These are phyloP conservation scores for Umimayanthus chanpuru DNA, from an alignment of 92 coral and sea anemone species.

Conservation along the genomic window DNA sequence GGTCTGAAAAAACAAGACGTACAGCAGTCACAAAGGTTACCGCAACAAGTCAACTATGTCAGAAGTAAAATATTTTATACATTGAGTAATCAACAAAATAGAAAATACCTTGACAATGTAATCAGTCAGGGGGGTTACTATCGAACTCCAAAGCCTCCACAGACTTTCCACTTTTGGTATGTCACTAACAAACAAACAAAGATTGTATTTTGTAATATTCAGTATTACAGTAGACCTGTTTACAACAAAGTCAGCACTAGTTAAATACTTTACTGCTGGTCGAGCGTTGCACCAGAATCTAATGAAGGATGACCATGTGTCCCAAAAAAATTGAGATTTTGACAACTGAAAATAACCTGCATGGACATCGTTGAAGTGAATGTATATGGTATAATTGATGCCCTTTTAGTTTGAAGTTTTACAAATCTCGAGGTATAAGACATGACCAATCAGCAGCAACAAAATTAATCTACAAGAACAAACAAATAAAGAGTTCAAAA, in stretches of 20 bases:
- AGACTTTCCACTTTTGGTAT: constrained; percentile 61
- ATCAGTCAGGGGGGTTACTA: constrained; percentile 71
- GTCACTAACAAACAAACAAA: constrained; percentile 46
- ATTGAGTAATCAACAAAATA: background rate
- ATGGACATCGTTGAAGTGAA: too few species aligned
- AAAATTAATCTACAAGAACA: background rate
- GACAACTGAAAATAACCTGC: too few species aligned
- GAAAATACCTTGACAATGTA: constrained; percentile 77
- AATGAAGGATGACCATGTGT: too few species aligned
- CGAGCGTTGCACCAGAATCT: too few species aligned
- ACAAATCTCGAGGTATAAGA: background rate
- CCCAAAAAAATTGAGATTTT: too few species aligned
- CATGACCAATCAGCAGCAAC: background rate
- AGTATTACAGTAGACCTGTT: background rate
- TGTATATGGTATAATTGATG: background rate
- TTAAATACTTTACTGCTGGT: too few species aligned
- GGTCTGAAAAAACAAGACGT: constrained; percentile 60
- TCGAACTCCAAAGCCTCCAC: constrained; percentile 93
- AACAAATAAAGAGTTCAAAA: too few species aligned
- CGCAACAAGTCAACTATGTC: background rate
- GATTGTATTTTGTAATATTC: background rate
- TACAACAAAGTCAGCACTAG: background rate
- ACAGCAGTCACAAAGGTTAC: background rate
- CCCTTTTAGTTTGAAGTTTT: background rate
- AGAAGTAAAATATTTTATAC: background rate